Percentiles rank a stretch among this genome's conserved stretches.
Evolutionary conservation across 2,888 invertebrate species (phyloP).

Genomic region (Rhopalosiphum nymphaeae): DNA sequence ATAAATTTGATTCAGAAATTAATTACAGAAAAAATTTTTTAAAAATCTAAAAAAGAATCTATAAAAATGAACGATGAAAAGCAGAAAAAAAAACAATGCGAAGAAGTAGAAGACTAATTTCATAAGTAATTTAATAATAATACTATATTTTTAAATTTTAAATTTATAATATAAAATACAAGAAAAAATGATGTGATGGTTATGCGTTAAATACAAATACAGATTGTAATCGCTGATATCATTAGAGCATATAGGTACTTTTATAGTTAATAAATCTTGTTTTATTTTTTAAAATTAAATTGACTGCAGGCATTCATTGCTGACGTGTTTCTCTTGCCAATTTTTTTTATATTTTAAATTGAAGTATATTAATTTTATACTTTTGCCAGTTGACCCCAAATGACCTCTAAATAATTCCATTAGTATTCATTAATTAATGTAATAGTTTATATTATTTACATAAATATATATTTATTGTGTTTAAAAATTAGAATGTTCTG

Average conservation of each 20-base stretch:
- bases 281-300: background rate
- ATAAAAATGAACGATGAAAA: no score
- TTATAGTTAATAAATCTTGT: background rate
- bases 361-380: no score
- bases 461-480: no score
- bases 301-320: no score
- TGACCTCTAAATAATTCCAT: no score
- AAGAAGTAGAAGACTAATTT: background rate
- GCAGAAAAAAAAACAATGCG: no score
- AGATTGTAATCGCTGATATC: background rate
- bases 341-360: no score
- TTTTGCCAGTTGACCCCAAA: no score
- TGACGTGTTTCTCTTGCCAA: no score
- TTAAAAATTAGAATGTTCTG: no score
- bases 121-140: background rate
- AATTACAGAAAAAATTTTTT: background rate
- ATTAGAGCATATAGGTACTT: background rate
- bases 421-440: no score
- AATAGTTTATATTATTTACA: no score
- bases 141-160: background rate
- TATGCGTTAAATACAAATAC: background rate
- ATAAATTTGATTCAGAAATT: background rate
- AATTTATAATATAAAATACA: background rate
- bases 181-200: background rate
- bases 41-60: background rate